Conservation (phyloP, 2,113 vertebrate species). For the Okapia johnstoni region DNA sequence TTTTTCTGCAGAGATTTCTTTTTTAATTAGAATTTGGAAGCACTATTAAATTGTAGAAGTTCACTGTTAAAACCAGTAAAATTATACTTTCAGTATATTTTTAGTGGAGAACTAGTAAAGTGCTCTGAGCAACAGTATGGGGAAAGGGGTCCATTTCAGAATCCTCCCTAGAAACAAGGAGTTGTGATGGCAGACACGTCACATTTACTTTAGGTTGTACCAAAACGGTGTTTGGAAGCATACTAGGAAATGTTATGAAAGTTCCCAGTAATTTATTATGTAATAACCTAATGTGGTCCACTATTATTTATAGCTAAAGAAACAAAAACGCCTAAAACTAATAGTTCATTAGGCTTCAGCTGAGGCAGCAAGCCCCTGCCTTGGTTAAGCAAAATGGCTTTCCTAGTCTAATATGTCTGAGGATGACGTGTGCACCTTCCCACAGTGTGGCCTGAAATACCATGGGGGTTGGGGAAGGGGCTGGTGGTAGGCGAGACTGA, state of each 20-base stretch:
- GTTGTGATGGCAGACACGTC: slow-evolving; percentile 59
- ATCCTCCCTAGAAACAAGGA: slow-evolving; percentile 49
- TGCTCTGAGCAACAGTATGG: slow-evolving; percentile 39
- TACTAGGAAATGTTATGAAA: background rate
- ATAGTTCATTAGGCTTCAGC: background rate
- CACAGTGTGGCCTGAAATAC: background rate
- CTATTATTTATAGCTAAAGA: slow-evolving; percentile 18
- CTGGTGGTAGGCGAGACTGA: background rate
- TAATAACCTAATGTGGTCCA: slow-evolving; percentile 61
- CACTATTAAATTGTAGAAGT: background rate
- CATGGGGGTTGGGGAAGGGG: background rate
- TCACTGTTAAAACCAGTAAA: background rate
- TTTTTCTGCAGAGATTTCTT: background rate
- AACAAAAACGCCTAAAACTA: slow-evolving; percentile 12
- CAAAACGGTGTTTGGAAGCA: background rate
- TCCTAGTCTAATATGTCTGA: background rate
- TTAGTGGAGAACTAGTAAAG: slow-evolving; percentile 3
- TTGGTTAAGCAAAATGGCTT: slow-evolving; percentile 41
- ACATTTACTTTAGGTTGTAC: slow-evolving; percentile 23
- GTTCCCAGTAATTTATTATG: background rate
- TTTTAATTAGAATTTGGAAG: background rate
- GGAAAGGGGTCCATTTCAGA: slow-evolving; percentile 52
- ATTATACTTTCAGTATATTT: background rate
- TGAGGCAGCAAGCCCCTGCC: background rate
- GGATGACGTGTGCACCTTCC: background rate